phyloP scores from a whole-genome alignment of 2,113 vertebrate species.

The Emydura subglobosa region DNA sequence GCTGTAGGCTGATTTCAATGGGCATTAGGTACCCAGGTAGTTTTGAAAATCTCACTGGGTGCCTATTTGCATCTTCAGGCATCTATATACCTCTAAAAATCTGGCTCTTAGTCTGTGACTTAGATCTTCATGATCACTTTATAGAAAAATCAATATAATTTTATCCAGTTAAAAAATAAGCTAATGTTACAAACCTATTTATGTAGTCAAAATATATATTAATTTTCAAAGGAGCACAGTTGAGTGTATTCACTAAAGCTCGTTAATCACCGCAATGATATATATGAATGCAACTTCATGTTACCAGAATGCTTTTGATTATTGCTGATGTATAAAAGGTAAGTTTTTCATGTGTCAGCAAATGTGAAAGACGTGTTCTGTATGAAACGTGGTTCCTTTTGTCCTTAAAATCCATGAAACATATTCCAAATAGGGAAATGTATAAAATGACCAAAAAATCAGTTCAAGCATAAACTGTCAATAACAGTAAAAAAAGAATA shows the following conservation, averaged over 20 bases:
- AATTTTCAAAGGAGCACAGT: neutral
- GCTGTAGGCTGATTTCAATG: neutral
- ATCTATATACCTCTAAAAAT: neutral
- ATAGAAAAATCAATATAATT: neutral
- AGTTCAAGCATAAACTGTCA: neutral
- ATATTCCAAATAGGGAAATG: neutral
- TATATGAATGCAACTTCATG: neutral
- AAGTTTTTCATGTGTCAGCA: neutral
- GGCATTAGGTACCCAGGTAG: neutral
- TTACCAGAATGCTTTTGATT: neutral
- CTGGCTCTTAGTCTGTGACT: neutral
- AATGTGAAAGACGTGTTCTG: neutral
- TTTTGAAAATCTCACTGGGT: neutral
- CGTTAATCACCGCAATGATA: neutral
- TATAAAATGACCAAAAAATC: conserved; percentile 18
- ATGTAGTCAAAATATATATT: neutral
- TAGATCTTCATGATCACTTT: neutral
- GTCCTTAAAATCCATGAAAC: neutral
- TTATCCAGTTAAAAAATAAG: neutral
- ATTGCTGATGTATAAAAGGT: neutral
- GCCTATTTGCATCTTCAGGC: neutral
- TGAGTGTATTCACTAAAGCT: neutral
- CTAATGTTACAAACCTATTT: neutral
- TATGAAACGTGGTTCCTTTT: neutral
- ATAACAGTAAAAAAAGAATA: neutral